Conservation (phyloP, 2,113 vertebrate species). For the Chaetura pelagica region DNA sequence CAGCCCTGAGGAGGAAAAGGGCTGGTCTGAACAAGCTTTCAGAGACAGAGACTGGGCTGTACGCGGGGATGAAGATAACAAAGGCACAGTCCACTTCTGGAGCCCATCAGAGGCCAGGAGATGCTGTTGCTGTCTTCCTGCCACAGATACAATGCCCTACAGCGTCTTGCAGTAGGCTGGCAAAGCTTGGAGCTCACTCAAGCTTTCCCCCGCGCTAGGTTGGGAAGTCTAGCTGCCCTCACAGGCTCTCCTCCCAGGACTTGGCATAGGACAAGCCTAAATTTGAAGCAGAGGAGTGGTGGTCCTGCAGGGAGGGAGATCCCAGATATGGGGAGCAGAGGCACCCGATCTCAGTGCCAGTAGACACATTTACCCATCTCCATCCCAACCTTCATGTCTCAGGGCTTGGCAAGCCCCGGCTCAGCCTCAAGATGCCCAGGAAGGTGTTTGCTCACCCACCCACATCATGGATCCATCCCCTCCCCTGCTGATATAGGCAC, state of each 20-base stretch:
- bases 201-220: background rate
- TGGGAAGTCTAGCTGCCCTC: background rate
- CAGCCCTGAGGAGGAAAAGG: background rate
- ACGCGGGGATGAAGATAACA: background rate
- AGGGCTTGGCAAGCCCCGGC: background rate
- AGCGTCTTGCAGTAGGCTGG: background rate
- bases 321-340: background rate
- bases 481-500: background rate
- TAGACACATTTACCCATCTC: background rate
- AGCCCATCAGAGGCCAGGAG: background rate
- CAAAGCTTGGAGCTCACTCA: background rate
- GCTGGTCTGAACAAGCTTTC: background rate
- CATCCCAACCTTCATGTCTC: accelerated
- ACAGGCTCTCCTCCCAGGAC: background rate
- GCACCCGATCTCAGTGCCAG: accelerated
- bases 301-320: background rate
- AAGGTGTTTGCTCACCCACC: background rate
- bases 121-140: background rate
- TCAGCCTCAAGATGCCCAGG: background rate
- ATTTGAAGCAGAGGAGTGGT: background rate
- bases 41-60: background rate
- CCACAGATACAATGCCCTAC: accelerated
- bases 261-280: background rate
- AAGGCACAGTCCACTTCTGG: background rate
- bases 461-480: accelerated